Conservation (phyloP, 2,888 invertebrate genomes). For the Microplitis manilae region DNA sequence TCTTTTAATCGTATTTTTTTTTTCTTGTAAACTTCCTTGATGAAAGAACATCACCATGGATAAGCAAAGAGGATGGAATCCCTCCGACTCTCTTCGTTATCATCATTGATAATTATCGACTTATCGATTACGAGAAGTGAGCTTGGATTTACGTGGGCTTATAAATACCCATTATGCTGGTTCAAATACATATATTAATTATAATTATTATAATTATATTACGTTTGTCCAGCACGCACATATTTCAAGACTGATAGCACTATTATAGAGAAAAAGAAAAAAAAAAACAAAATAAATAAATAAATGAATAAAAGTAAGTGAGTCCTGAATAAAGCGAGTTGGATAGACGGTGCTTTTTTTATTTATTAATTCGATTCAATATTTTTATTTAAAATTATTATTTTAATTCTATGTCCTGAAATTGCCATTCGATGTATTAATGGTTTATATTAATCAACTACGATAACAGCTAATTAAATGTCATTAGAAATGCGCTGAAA, state of each 20-base stretch:
- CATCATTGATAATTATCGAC: constrained; percentile 4
- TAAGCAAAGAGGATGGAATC: neutral
- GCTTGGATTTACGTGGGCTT: neutral
- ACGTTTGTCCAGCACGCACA: constrained; percentile 12
- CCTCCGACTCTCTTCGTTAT: constrained; percentile 9
- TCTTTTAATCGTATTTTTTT: constrained; percentile 38
- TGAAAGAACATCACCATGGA: neutral
- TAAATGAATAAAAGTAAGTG: neutral
- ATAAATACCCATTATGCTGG: neutral
- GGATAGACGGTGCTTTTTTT: constrained; percentile 2
- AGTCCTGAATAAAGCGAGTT: constrained; percentile 19
- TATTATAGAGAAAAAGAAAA: neutral
- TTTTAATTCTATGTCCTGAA: neutral
- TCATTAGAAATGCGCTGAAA: neutral
- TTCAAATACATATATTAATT: neutral
- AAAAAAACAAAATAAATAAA: no score
- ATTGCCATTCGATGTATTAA: neutral
- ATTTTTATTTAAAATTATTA: neutral
- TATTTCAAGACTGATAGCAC: constrained; percentile 13
- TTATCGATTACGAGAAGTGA: neutral
- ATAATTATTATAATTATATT: neutral
- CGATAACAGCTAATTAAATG: neutral
- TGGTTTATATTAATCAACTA: neutral
- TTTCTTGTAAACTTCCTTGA: neutral
- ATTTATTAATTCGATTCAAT: neutral